These are phyloP conservation scores for Battus philenor DNA, from an alignment of 1,140 invertebrate species.

Conservation along the genomic window DNA sequence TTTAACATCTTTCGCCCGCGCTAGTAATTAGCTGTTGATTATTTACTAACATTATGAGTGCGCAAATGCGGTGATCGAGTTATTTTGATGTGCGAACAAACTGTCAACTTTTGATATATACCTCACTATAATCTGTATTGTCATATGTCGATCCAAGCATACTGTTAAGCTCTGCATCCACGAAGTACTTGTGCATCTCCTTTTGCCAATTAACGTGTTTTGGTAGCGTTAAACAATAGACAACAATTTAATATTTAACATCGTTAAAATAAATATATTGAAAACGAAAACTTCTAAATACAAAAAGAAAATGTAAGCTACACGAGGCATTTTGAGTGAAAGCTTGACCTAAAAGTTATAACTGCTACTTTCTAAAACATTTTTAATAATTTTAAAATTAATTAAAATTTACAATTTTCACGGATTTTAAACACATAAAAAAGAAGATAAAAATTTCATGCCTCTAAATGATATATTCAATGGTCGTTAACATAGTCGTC, in stretches of 20 bases:
- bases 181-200: conserved; percentile 84
- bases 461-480: too few species aligned
- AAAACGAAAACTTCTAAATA: conserved; percentile 15
- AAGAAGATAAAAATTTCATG: too few species aligned
- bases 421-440: too few species aligned
- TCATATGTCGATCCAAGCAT: conserved; percentile 81
- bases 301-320: too few species aligned
- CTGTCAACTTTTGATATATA: conserved; percentile 50
- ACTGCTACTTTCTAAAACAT: too few species aligned
- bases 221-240: conserved; percentile 64
- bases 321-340: too few species aligned
- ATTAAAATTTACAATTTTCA: too few species aligned
- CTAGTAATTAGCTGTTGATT: too few species aligned
- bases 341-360: too few species aligned
- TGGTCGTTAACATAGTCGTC: too few species aligned
- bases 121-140: conserved; percentile 79
- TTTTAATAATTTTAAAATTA: too few species aligned
- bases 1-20: too few species aligned
- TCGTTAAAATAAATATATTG: conserved; percentile 21
- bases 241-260: conserved; percentile 32
- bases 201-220: conserved; percentile 74
- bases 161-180: conserved; percentile 83
- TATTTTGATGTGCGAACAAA: conserved; percentile 17
- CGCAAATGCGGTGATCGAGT: conserved; percentile 18
- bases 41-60: conserved; percentile 1